phyloP scores from a whole-genome alignment of 2,797 vertebrate species.

The Anas capensis region DNA sequence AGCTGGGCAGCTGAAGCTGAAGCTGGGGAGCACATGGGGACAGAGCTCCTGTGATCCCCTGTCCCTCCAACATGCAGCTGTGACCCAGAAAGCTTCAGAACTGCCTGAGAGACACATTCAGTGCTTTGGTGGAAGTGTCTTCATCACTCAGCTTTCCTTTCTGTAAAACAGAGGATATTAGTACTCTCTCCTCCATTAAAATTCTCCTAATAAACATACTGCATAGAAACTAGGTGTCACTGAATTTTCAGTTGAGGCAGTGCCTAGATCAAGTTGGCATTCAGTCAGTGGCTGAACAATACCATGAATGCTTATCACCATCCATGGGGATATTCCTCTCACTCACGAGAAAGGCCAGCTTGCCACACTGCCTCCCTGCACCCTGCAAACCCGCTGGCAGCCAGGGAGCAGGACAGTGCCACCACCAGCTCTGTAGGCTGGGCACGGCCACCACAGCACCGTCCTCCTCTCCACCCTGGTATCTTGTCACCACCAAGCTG shows the following conservation, averaged over 20 bases:
- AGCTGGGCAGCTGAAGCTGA: too few relatives aligned
- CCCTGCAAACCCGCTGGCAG: accelerated
- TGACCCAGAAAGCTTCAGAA: not conserved
- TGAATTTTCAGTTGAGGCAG: not conserved
- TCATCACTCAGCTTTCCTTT: accelerated
- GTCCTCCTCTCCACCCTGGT: accelerated
- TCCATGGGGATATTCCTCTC: accelerated
- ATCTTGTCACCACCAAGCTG: not conserved
- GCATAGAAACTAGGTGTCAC: accelerated
- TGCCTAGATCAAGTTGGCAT: not conserved
- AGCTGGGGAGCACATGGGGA: not conserved
- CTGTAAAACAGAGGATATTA: not conserved
- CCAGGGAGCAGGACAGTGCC: not conserved
- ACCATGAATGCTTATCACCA: accelerated
- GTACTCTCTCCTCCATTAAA: not conserved
- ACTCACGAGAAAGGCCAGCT: not conserved
- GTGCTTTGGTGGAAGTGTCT: not conserved
- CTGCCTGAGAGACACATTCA: not conserved
- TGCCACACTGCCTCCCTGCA: not conserved
- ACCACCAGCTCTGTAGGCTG: not conserved
- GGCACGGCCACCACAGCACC: accelerated
- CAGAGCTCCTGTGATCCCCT: not conserved
- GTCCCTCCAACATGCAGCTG: not conserved
- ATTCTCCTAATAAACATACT: not conserved
- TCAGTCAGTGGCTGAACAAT: not conserved